A percentile compares a stretch with the other conserved stretches of the same genome.
phyloP scores from a whole-genome alignment of 2,113 vertebrate species.

The Rhodinocichla rosea region DNA sequence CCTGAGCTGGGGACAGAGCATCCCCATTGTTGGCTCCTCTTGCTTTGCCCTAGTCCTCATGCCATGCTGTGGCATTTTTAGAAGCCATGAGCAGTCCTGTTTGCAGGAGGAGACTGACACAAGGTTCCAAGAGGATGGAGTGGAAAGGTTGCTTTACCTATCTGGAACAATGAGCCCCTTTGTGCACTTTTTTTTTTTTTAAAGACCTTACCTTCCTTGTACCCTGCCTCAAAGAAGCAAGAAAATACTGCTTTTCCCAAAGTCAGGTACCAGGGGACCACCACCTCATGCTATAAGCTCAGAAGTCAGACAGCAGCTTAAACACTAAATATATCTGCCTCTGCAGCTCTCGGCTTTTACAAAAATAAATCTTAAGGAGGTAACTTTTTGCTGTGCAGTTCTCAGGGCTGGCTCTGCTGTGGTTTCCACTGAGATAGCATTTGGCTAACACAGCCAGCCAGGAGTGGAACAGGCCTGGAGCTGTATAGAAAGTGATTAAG shows the following conservation, averaged over 20 bases:
- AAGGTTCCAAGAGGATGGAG: rapidly evolving
- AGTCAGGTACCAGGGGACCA: background rate
- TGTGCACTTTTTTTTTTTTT: background rate
- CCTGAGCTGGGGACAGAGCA: background rate
- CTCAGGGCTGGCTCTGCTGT: background rate
- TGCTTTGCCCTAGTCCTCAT: background rate
- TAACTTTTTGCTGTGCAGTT: slow-evolving; percentile 1
- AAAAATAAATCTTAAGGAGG: background rate
- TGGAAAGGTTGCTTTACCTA: background rate
- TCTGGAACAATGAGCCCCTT: background rate
- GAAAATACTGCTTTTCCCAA: background rate
- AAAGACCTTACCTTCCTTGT: background rate
- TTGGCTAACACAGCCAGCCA: slow-evolving; percentile 13
- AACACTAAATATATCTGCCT: slow-evolving; percentile 6
- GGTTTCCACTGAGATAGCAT: slow-evolving; percentile 26
- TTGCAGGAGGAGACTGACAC: background rate
- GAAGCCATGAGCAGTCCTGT: background rate
- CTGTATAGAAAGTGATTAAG: slow-evolving; percentile 53
- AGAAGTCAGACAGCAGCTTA: background rate
- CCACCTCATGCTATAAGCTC: background rate
- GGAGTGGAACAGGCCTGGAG: slow-evolving; percentile 34
- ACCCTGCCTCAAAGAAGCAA: background rate
- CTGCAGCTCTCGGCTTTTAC: slow-evolving; percentile 11
- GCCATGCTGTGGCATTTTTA: background rate
- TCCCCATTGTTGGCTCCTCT: background rate